A percentile compares a stretch with the other conserved stretches of the same genome.
phyloP scores from a whole-genome alignment of 2,888 invertebrate species.

The Pyrochroa serraticornis region DNA sequence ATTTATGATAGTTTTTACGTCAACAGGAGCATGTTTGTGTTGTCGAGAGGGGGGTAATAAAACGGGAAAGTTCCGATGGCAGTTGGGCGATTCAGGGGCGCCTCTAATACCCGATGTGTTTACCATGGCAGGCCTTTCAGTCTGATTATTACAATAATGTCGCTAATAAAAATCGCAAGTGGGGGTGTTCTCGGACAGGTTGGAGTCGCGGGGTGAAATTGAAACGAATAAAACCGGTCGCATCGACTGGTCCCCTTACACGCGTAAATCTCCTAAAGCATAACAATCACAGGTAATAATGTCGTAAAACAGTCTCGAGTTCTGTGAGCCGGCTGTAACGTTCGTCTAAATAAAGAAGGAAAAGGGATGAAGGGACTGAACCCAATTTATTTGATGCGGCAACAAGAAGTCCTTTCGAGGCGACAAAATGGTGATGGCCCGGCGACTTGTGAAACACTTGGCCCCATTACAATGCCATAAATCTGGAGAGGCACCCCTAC shows the following conservation, averaged over 20 bases:
- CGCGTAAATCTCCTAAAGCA: slow-evolving; percentile 53
- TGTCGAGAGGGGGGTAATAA: slow-evolving; percentile 1
- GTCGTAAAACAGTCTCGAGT: slow-evolving; percentile 55
- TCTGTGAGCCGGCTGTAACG: slow-evolving; percentile 43
- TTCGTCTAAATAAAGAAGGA: slow-evolving; percentile 46
- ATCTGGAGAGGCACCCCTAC: slow-evolving; percentile 56
- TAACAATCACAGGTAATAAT: slow-evolving; percentile 59
- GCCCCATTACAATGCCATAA: slow-evolving; percentile 68
- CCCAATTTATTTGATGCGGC: slow-evolving; percentile 58
- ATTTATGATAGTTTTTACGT: too few species aligned
- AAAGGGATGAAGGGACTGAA: slow-evolving; percentile 43
- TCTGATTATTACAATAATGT: slow-evolving; percentile 21
- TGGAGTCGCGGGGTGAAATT: slow-evolving; percentile 18
- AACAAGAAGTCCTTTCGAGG: slow-evolving; percentile 57
- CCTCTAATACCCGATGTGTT: slow-evolving; percentile 9
- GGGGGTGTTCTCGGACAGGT: background rate
- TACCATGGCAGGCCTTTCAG: slow-evolving; percentile 23
- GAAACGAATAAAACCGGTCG: slow-evolving; percentile 15
- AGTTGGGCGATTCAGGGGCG: background rate
- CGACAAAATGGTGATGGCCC: slow-evolving; percentile 66
- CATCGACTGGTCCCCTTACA: slow-evolving; percentile 6
- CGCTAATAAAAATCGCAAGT: slow-evolving; percentile 19
- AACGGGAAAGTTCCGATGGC: slow-evolving; percentile 6
- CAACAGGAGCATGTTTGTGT: too few species aligned
- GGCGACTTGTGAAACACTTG: slow-evolving; percentile 68